Conservation (phyloP, 37 sponge, comb jelly and placozoan species). For the Cladorhizidae sp. region DNA sequence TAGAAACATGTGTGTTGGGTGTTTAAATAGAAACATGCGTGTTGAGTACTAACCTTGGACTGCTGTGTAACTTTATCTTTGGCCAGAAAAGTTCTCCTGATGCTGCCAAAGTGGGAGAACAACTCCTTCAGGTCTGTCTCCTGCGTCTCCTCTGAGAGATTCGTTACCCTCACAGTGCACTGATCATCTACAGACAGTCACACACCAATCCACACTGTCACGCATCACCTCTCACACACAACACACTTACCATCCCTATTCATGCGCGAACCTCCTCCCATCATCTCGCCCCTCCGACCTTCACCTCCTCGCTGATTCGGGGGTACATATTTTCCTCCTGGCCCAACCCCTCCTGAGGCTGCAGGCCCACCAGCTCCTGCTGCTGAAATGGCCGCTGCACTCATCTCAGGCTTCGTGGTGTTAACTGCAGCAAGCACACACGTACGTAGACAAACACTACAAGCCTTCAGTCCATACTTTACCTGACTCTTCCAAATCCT, state of each 20-base stretch:
- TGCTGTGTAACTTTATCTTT: constrained; percentile 88
- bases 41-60: constrained; percentile 74
- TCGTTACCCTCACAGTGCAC: constrained; percentile 89
- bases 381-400: constrained; percentile 5
- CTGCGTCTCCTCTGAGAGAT: constrained; percentile 90
- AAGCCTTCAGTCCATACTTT: not conserved
- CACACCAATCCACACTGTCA: not conserved
- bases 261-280: constrained; percentile 3
- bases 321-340: constrained; percentile 66
- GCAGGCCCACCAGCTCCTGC: not conserved
- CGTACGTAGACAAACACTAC: not conserved
- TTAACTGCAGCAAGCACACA: constrained; percentile 9
- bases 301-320: constrained; percentile 57
- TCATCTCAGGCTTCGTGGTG: constrained; percentile 13
- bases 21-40: too few relatives aligned
- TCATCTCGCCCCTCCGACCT: constrained; percentile 38
- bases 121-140: constrained; percentile 89
- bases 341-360: not conserved
- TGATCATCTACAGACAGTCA: constrained; percentile 75
- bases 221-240: not conserved
- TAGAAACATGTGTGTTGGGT: too few relatives aligned
- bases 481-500: constrained; percentile 36
- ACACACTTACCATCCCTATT: constrained; percentile 16
- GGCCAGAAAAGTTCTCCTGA: constrained; percentile 87
- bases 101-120: constrained; percentile 85